A percentile compares a stretch with the other conserved stretches of the same genome.
Evolutionary conservation across 2,888 invertebrate species (phyloP).

Genomic region (Antitype chi): DNA sequence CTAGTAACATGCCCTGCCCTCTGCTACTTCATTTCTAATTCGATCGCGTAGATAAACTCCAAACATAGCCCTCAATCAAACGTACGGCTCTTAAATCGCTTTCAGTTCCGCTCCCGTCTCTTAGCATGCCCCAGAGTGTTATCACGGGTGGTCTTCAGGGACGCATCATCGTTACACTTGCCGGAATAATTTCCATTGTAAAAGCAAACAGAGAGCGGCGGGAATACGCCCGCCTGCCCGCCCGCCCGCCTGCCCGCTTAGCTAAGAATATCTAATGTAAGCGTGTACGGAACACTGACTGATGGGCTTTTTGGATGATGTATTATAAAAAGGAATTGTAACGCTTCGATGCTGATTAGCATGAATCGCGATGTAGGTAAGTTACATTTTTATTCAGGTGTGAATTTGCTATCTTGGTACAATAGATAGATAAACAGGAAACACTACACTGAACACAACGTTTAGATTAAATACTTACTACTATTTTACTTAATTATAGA

Average conservation of each 20-base stretch:
- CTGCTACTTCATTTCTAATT: too few relatives aligned
- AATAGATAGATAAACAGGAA: neutral
- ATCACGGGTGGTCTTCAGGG: constrained; percentile 66
- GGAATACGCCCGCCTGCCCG: constrained; percentile 47
- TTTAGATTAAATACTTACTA: neutral
- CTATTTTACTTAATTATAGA: neutral
- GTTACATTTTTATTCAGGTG: neutral
- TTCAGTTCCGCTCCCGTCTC: constrained; percentile 17
- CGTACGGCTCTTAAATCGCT: neutral
- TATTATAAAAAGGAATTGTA: constrained; percentile 2
- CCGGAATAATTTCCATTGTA: constrained; percentile 77
- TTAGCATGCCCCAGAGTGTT: constrained; percentile 2
- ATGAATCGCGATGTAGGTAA: neutral
- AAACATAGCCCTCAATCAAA: neutral
- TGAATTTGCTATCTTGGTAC: neutral
- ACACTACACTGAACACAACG: neutral
- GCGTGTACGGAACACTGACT: constrained; percentile 37
- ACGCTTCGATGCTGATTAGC: constrained; percentile 5
- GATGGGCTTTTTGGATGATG: constrained; percentile 30
- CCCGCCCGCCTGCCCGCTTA: constrained; percentile 19
- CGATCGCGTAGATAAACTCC: too few relatives aligned
- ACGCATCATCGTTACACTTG: constrained; percentile 75
- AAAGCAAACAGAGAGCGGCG: constrained; percentile 67
- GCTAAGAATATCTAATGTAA: constrained; percentile 43
- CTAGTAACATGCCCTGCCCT: too few relatives aligned